A percentile compares a stretch with the other conserved stretches of the same genome.
Conservation (phyloP, 1,140 invertebrate genomes). For the Drosophila simulans region DNA sequence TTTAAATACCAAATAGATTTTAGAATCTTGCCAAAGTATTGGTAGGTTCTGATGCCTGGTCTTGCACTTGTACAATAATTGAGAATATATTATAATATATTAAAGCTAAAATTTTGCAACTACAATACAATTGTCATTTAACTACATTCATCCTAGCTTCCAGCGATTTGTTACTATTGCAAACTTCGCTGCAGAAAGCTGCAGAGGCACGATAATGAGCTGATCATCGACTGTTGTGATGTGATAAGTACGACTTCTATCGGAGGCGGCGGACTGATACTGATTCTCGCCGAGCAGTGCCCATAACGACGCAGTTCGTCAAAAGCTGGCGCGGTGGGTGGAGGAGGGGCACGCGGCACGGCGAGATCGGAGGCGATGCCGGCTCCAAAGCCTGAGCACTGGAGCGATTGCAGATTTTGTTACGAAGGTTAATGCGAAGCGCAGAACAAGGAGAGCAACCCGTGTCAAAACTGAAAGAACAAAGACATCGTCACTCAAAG, state of each 20-base stretch:
- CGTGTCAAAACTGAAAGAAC: constrained; percentile 54
- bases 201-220: constrained; percentile 25
- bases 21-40: no score
- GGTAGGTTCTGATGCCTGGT: no score
- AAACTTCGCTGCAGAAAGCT: neutral
- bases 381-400: constrained; percentile 47
- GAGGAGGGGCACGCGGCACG: constrained; percentile 16
- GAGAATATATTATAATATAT: no score
- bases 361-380: constrained; percentile 52
- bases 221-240: constrained; percentile 35
- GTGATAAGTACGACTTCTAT: constrained; percentile 44
- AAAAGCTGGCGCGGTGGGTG: constrained; percentile 20
- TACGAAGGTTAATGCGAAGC: constrained; percentile 58
- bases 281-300: constrained; percentile 24
- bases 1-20: no score
- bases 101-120: no score
- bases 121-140: no score
- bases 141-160: neutral
- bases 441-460: constrained; percentile 56
- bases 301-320: constrained; percentile 46
- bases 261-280: constrained; percentile 22
- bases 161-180: neutral
- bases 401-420: constrained; percentile 71
- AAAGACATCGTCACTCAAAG: constrained; percentile 4
- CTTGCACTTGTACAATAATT: no score